Base-by-base conservation (phyloP, 2,888 invertebrate genomes). In the Lasiommata megera region DNA sequence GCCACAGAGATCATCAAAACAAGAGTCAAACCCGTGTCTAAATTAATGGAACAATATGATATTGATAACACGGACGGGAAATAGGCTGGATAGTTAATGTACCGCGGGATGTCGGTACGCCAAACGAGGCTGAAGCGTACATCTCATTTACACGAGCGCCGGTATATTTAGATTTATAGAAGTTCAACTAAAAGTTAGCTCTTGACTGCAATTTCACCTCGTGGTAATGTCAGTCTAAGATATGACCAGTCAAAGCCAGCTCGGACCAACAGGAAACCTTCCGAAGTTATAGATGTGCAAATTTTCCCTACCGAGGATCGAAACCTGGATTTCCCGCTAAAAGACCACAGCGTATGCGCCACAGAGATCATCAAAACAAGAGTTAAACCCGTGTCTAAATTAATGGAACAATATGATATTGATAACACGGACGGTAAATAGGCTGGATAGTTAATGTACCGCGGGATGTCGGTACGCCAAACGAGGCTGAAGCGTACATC, bases 131-230 rank as follows among this genome's bases (percentile, higher is more conserved):
- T 70, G 75, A 79, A 84, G 76, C 72, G 81, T 77, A 82, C 79
- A 82, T 84, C 84, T 87, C 86, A 87, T 88, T 89, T 85, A 80
- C 82, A 87, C 80, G 75, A 74, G 72, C 79, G 78, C 80, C 76
- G 79, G 66, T 72, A n/a, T n/a, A n/a, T n/a, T n/a, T n/a, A n/a
- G n/a, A n/a, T n/a, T n/a, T n/a, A n/a, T n/a, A n/a, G n/a, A n/a
- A n/a, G n/a, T n/a, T n/a, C n/a, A n/a, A n/a, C n/a, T n/a, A n/a
- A n/a, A n/a, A n/a, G n/a, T n/a, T n/a, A n/a, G n/a, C n/a, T n/a
- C n/a, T n/a, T n/a, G n/a, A n/a, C n/a, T n/a, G n/a, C n/a, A n/a
- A n/a, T n/a, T n/a, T n/a, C n/a, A n/a, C n/a, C n/a, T n/a, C n/a
- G n/a, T n/a, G n/a, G n/a, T n/a, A n/a, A n/a, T n/a, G n/a, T n/a